Base-by-base conservation (phyloP, 2,888 invertebrate species). In the Helleia helle region DNA sequence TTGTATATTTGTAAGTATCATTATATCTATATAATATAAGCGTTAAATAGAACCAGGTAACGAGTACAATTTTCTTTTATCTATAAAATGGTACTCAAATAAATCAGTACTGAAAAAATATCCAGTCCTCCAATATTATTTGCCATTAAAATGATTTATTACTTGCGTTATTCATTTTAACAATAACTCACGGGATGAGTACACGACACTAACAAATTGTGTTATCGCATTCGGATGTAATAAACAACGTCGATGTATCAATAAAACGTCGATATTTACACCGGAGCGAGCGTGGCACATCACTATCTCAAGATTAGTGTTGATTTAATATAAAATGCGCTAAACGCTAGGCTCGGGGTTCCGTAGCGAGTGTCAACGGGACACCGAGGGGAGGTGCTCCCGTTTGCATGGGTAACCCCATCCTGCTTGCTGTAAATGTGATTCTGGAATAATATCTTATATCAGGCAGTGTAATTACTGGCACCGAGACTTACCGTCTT, bases 191-290 rank as follows among this genome's bases (percentile, higher is more conserved):
- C 24, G 12, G 25, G 25, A 18, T 17, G 31, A 15, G 30, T 15
- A 30, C 25, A 40, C 40, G 40, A 31, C 59, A 66, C 66, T 71
- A 72, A 77, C 77, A 77, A 77, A 77, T 77, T 77, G 71, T 65
- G 71, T 74, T 79, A 79, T 77, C 77, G 65, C 58, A 62, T 76
- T 76, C 77, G 59, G 55, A 54, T 62, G 67, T 69, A 65, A 73
- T 79, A 79, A 76, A 70, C 74, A 65, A 68, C 59, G 49, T 62
- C 60, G 64, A 65, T 65, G 67, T 60, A 58, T 65, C 69, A 70
- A 71, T 73, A 74, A 74, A 71, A 73, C 13, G 24, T 39, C 39
- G 31, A 39, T 39, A 24, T 22, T 13, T 36, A 36, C 8, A 9
- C 24, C 24, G 9, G 11, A 17, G n/a, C n/a, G 14, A 71, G 59